Conservation (phyloP, 2,113 vertebrate genomes). For the Spilogale gracilis region DNA sequence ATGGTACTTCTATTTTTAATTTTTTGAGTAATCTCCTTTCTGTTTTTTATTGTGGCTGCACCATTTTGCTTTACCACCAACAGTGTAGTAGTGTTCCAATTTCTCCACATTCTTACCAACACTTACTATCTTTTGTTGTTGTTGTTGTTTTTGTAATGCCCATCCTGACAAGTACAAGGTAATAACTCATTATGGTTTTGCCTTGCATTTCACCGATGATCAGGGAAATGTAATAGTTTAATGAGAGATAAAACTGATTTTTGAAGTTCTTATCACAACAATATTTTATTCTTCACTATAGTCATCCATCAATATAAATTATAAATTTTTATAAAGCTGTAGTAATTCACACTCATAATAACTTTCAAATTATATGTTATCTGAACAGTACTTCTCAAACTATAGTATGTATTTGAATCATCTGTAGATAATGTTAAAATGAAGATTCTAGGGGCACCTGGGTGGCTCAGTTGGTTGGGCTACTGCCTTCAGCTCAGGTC, state of each 20-base stretch:
- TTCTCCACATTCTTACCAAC: not conserved
- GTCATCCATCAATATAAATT: not conserved
- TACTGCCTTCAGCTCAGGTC: too few relatives aligned
- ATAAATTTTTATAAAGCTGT: not conserved
- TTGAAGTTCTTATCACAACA: not conserved
- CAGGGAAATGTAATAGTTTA: not conserved
- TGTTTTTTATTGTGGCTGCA: not conserved
- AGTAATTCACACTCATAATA: not conserved
- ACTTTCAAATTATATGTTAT: conserved; percentile 41
- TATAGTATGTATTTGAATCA: not conserved
- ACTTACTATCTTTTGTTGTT: not conserved
- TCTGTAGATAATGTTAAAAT: not conserved
- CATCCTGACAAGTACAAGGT: not conserved
- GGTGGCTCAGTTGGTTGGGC: too few relatives aligned
- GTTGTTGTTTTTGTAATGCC: not conserved
- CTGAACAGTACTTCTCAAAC: not conserved
- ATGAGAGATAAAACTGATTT: not conserved
- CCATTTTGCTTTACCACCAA: not conserved
- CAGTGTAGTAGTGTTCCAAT: not conserved
- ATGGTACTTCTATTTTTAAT: not conserved
- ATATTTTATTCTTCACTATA: not conserved
- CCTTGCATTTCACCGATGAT: not conserved
- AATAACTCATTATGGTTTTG: not conserved
- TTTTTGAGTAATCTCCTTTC: not conserved
- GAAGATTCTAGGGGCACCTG: not conserved